Conservation (phyloP, 2,888 invertebrate species). For the Hecatera dysodea region DNA sequence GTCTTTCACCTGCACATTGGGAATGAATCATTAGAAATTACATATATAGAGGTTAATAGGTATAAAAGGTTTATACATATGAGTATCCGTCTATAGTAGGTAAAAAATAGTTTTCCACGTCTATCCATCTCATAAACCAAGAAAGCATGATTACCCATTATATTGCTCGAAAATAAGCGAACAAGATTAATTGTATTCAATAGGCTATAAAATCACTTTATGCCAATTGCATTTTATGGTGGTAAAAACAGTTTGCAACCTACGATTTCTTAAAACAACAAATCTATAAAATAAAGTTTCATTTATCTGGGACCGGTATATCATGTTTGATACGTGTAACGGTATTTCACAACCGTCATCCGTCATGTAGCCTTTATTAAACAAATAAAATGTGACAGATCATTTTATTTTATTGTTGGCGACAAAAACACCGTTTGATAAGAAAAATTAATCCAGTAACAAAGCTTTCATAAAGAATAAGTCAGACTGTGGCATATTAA, state of each 20-base stretch:
- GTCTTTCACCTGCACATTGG: constrained; percentile 91
- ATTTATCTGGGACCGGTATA: background rate
- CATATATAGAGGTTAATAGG: background rate
- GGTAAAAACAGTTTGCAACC: background rate
- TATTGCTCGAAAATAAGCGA: background rate
- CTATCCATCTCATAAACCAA: background rate
- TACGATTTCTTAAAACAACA: background rate
- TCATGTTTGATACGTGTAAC: background rate
- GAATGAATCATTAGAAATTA: constrained; percentile 16
- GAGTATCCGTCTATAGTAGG: background rate
- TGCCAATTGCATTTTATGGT: background rate
- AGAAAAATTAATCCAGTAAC: constrained; percentile 1
- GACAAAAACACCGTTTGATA: constrained; percentile 22
- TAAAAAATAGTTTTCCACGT: background rate
- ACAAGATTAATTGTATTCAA: background rate
- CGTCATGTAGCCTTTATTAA: background rate
- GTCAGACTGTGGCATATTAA: constrained; percentile 16
- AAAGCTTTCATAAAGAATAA: constrained; percentile 11
- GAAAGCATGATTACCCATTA: background rate
- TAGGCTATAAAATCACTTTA: background rate
- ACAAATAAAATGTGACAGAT: background rate
- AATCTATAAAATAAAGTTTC: background rate
- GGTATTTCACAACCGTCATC: background rate
- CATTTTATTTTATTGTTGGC: background rate
- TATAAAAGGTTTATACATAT: background rate